Conservation (phyloP, 2,797 vertebrate genomes). For the Fringilla coelebs region DNA sequence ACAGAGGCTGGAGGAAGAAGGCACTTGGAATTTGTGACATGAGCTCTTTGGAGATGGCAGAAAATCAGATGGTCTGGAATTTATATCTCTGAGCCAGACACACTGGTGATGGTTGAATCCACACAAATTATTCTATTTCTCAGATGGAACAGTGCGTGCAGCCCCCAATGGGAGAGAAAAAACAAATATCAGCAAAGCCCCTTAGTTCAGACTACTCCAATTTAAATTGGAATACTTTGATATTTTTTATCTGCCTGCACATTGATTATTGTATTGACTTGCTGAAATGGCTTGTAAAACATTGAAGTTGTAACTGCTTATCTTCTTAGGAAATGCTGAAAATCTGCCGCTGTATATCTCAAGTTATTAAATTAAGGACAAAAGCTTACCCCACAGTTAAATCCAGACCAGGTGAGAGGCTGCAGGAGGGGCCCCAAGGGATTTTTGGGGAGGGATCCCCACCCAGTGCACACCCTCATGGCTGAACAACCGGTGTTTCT, state of each 20-base stretch:
- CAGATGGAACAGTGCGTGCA: neutral
- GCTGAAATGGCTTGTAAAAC: neutral
- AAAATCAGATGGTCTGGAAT: neutral
- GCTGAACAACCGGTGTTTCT: neutral
- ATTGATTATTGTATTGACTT: neutral
- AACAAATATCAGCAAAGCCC: neutral
- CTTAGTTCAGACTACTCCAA: neutral
- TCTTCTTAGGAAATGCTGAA: neutral
- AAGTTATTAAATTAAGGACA: neutral
- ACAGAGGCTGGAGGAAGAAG: neutral
- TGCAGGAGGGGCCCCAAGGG: neutral
- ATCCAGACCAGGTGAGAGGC: neutral
- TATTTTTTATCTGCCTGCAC: neutral
- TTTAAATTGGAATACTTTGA: neutral
- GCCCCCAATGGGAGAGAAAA: slow-evolving; percentile 1
- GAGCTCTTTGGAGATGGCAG: neutral
- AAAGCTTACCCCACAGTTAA: neutral
- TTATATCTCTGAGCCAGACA: neutral
- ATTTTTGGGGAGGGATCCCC: neutral
- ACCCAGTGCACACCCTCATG: neutral
- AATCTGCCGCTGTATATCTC: neutral
- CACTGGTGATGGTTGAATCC: neutral
- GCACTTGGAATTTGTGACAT: neutral
- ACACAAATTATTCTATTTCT: neutral
- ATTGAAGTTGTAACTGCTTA: neutral